Conservation (phyloP, 2,113 vertebrate genomes). For the human region GRCh38 chr9:90485001-90485500, state of each 20-base stretch:
- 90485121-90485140: neutral
- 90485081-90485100: neutral
- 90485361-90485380: neutral
- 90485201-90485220: neutral
- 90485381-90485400: neutral
- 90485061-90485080: neutral
- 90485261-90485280: neutral
- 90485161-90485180: neutral
- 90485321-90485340: neutral
- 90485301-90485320: neutral
- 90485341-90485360: neutral
- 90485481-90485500: neutral
- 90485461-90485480: neutral
- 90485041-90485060: neutral
- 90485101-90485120: no score
- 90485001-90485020: neutral
- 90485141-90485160: no score
- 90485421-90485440: neutral
- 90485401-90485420: neutral
- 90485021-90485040: no score
- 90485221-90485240: neutral
- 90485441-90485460: neutral
- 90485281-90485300: rapidly evolving
- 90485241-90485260: neutral
- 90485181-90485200: neutral